Conservation (phyloP, 2,888 invertebrate species). For the Zaprionus lineosus region DNA sequence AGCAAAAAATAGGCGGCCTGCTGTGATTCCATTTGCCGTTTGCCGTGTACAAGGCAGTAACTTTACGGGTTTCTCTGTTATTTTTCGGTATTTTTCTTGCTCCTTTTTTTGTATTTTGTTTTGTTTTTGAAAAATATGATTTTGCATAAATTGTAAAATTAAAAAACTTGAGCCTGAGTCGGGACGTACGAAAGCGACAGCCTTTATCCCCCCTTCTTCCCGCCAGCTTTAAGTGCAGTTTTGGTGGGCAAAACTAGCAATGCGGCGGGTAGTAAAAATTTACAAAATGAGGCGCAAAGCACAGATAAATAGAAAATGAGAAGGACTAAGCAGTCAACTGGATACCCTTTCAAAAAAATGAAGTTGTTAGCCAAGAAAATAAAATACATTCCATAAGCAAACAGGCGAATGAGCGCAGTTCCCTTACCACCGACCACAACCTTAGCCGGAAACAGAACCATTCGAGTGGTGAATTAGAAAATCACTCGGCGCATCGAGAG, state of each 20-base stretch:
- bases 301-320: neutral
- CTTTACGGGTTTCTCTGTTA: too few species aligned
- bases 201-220: slow-evolving; percentile 5
- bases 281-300: slow-evolving; percentile 11
- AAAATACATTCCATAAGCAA: too few species aligned
- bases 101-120: slow-evolving; percentile 16
- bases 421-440: too few species aligned
- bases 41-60: slow-evolving; percentile 38
- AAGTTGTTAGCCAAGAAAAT: too few species aligned
- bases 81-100: too few species aligned
- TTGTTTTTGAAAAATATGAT: slow-evolving; percentile 67
- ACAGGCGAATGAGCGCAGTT: too few species aligned
- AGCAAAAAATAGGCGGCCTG: slow-evolving; percentile 56
- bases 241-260: slow-evolving; percentile 39
- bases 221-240: slow-evolving; percentile 42
- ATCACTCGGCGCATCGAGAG: too few species aligned
- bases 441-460: too few species aligned
- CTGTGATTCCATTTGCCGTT: slow-evolving; percentile 72
- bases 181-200: slow-evolving; percentile 51
- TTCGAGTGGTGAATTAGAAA: too few species aligned
- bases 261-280: slow-evolving; percentile 30
- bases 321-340: neutral
- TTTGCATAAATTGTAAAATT: slow-evolving; percentile 71
- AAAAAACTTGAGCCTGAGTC: slow-evolving; percentile 50
- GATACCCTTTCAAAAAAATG: too few species aligned